Evolutionary conservation across 1,140 invertebrate genomes (phyloP).

Genomic region (Lerema accius): DNA sequence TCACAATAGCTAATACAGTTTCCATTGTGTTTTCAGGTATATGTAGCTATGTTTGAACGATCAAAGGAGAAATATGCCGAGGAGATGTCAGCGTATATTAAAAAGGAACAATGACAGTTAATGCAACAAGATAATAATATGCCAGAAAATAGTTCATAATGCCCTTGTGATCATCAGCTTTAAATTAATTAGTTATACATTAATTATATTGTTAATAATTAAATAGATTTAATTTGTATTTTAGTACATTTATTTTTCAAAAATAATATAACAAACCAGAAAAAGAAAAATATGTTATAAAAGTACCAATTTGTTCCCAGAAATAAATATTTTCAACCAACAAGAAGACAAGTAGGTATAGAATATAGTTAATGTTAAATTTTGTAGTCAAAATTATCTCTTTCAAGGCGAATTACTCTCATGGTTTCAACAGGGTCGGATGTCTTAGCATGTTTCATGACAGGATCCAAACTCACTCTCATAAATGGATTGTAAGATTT

Average conservation of each 20-base stretch:
- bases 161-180: constrained; percentile 75
- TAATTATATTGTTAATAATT: constrained; percentile 47
- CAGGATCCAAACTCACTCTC: constrained; percentile 87
- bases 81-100: constrained; percentile 86
- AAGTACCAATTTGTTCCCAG: not conserved
- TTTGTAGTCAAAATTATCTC: constrained; percentile 91
- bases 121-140: constrained; percentile 3
- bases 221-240: constrained; percentile 19
- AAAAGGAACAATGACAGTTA: constrained; percentile 74
- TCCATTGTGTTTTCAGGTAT: constrained; percentile 85
- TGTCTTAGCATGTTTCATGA: constrained; percentile 86
- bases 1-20: too few species aligned
- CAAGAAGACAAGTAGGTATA: too few species aligned
- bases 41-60: constrained; percentile 90
- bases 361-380: too few species aligned
- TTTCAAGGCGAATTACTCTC: constrained; percentile 88
- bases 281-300: not conserved
- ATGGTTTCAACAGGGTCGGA: constrained; percentile 88
- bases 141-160: constrained; percentile 48
- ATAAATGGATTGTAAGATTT: constrained; percentile 97
- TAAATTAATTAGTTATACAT: constrained; percentile 57
- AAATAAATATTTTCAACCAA: not conserved
- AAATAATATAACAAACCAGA: constrained; percentile 27
- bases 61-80: constrained; percentile 90
- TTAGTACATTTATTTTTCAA: constrained; percentile 1